These are phyloP conservation scores for Magallana ariakensis DNA, from an alignment of 1,140 invertebrate genomes.

Conservation along the genomic window DNA sequence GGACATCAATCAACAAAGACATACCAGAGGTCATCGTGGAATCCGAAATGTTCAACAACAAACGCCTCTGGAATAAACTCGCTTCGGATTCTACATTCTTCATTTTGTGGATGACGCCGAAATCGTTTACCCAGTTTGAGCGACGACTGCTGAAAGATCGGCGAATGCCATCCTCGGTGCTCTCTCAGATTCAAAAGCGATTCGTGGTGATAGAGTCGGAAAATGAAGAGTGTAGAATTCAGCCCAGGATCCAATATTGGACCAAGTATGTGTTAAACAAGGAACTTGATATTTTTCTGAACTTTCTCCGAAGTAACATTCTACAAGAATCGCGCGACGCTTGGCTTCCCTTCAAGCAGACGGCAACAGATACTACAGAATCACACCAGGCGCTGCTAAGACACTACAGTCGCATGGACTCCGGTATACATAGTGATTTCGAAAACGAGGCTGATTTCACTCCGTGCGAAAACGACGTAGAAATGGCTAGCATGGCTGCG, in stretches of 20 bases:
- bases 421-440: background rate
- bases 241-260: background rate
- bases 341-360: background rate
- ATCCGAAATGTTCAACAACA: background rate
- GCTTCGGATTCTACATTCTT: background rate
- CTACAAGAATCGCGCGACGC: background rate
- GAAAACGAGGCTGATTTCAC: background rate
- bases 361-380: background rate
- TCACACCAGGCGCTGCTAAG: background rate
- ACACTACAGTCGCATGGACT: slow-evolving; percentile 7
- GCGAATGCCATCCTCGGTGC: background rate
- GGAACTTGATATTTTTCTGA: background rate
- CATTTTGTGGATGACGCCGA: background rate
- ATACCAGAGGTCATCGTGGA: background rate
- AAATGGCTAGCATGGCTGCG: background rate
- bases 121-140: slow-evolving; percentile 2
- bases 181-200: background rate
- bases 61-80: background rate
- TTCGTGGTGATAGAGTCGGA: background rate
- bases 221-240: background rate
- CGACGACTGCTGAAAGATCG: background rate
- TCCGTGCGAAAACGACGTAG: background rate
- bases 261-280: background rate
- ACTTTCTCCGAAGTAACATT: background rate
- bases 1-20: background rate